Evolutionary conservation across 2,797 vertebrate species (phyloP), one percentile per base, ranked within the genome.

Genomic region (Sebastes oblongus): DNA sequence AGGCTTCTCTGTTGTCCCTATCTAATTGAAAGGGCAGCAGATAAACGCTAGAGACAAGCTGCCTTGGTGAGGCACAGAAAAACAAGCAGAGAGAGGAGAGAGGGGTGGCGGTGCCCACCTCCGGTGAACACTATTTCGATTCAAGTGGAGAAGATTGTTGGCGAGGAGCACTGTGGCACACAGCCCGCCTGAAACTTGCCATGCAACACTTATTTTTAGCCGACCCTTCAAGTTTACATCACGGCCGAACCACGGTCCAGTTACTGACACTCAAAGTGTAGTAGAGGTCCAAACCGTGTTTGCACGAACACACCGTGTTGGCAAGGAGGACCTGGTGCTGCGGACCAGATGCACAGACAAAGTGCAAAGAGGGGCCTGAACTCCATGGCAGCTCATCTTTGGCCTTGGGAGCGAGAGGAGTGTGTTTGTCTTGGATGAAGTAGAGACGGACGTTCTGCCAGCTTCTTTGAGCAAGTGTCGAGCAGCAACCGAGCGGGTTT

Each of bases 21-120:
- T 96, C 95, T 93, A 87, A 92, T 88, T 91, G 88, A 94, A 94
- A 94, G 94, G 92, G 90, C 92, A 93, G 89, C 85, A 94, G 96
- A 96, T 96, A 96, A 94, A 89, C 66, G 13, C 76, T 82, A 67
- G 79, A 92, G 91, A 94, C 91, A 92, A 91, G 89, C 83, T 65
- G 80, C 81, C 78, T 83, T 68, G 78, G 65, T 87, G 88, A 84
- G 80, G 73, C 71, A 68, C 84, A 83, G 82, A 86, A 91, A 92
- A 88, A 84, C 76, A 89, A 88, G 84, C 79, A 80, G 64, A 54
- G 60, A 86, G 80, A 78, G 75, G 78, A 80, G 86, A 88, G 84
- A 83, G 75, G 81, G 86, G 61, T 72, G 78, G 67, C n/a, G 83
- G 76, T 88, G 88, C 86, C 86, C 83, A 87, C 84, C 88, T 91